Percentiles rank a stretch among this genome's conserved stretches.
These are phyloP conservation scores for Brachyopa scutellaris DNA, from an alignment of 2,888 invertebrate species.

Conservation along the genomic window DNA sequence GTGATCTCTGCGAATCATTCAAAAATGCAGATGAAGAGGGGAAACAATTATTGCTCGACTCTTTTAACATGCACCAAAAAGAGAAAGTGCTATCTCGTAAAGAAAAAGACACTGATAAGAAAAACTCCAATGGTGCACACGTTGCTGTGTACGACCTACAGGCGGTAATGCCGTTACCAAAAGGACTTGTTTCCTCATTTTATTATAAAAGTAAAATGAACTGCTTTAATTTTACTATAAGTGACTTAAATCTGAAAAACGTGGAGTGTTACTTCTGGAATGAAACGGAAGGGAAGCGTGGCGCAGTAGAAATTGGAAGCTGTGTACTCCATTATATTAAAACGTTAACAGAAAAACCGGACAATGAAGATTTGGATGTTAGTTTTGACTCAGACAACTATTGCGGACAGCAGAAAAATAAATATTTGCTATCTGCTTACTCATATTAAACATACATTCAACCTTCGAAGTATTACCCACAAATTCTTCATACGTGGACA, in stretches of 20 bases:
- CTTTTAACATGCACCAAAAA: slow-evolving; percentile 37
- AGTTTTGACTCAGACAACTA: slow-evolving; percentile 77
- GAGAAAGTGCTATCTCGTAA: slow-evolving; percentile 44
- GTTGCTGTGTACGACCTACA: slow-evolving; percentile 64
- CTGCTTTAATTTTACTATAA: slow-evolving; percentile 74
- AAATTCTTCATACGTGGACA: too few species aligned
- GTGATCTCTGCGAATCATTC: slow-evolving; percentile 59
- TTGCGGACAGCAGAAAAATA: slow-evolving; percentile 73
- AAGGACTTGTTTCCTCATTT: slow-evolving; percentile 49
- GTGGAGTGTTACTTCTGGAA: slow-evolving; percentile 75
- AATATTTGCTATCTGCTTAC: slow-evolving; percentile 9
- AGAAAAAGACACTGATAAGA: slow-evolving; percentile 45
- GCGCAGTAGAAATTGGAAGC: slow-evolving; percentile 73
- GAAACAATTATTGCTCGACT: slow-evolving; percentile 32
- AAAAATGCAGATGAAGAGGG: slow-evolving; percentile 49
- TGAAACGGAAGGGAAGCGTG: slow-evolving; percentile 75
- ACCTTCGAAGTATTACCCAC: slow-evolving; percentile 75
- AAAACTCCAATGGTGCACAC: slow-evolving; percentile 48
- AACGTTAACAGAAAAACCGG: slow-evolving; percentile 38
- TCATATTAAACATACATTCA: slow-evolving; percentile 46
- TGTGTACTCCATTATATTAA: slow-evolving; percentile 69
- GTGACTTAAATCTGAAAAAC: slow-evolving; percentile 57
- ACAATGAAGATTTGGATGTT: slow-evolving; percentile 58
- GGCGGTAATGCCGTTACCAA: slow-evolving; percentile 44
- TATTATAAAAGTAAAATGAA: slow-evolving; percentile 69